Evolutionary conservation across 2,797 vertebrate genomes (phyloP), one percentile per base, ranked within the genome.

Genomic region (Orestias chungarensis): DNA sequence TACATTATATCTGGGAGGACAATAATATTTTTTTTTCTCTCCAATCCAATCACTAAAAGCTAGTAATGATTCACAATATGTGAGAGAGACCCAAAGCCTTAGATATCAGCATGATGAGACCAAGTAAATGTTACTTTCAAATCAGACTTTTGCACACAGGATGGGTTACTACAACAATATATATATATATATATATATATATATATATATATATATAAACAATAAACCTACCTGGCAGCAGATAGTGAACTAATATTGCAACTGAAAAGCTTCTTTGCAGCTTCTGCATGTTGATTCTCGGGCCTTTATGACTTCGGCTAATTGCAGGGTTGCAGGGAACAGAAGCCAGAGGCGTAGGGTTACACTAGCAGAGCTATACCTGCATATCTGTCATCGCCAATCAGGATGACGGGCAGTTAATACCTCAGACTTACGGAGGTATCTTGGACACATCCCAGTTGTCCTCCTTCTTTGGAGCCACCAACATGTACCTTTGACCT

Each of bases 331-430:
- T 87, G 73, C 72, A 70, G 80, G 72, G 62, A 79, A 74, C 82
- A 81, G 82, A 82, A 82, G 80, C 72, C 71, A 66, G 44, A 73
- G 77, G 86, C 82, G 81, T 91, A 82, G 74, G 70, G 89, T 93
- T 92, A 81, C 91, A 82, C 71, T 64, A 74, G 76, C 82, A 74
- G 81, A 77, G 85, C 87, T 91, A 90, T 91, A 88, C 88, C 84
- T 91, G 91, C 84, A 66, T 79, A 80, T 87, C 88, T 93, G 91
- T 93, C 92, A 91, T 92, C 89, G 79, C 86, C 90, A 91, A 90
- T 93, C 89, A 92, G 81, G 83, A 83, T 80, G 75, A 78, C 80
- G 82, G 73, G 79, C 82, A 89, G 88, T 84, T 92, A 91, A 91
- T 88, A 78, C 86, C 81, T 57, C 65, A 35, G 68, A 88, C 86